Evolutionary conservation across 2,888 invertebrate species (phyloP), one percentile per base, ranked within the genome.

Genomic region (Hirtodrosophila histrioides): DNA sequence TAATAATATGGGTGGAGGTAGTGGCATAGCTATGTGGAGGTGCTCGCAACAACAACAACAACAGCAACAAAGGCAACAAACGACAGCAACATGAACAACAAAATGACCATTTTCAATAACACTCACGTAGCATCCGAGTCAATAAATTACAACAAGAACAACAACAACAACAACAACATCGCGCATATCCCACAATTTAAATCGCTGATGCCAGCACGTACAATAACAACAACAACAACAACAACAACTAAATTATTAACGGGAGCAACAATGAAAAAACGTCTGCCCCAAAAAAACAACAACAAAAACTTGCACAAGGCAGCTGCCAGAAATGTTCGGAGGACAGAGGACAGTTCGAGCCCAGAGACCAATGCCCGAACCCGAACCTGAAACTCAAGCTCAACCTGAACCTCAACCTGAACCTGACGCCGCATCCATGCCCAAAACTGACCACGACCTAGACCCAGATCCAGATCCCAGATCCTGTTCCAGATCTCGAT

Each of bases 31-130:
- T 56, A 53, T 51, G 35, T 49, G n/a, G 41, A 49, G 66, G 49
- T 61, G 48, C 43, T 55, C 31, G 39, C 58, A 40, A 44, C 60
- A 61, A 33, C 40, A 48, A 41, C 43, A 55, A 10, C 39, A 43
- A 11, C 41, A 35, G 10, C 39, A 46, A 3, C 17, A 64, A 0
- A 37, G 41, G 37, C 53, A 64, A 49, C 60, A 58, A 60, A 43
- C 60, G 60, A 66, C 78, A 65, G 62, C 43, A 61, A 69, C 69
- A 65, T 71, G 23, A 66, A 62, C 73, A 49, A 76, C 73, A 49
- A 76, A 81, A 82, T 85, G 77, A 79, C 85, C 79, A 83, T 85
- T 83, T 82, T 82, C 85, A 83, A 83, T 83, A 82, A 85, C 82
- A 69, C 79, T 85, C 82, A 85, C 85, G 82, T 83, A 81, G 77